phyloP scores from a whole-genome alignment of 1,140 invertebrate genomes.

The Drosophila obscura region DNA sequence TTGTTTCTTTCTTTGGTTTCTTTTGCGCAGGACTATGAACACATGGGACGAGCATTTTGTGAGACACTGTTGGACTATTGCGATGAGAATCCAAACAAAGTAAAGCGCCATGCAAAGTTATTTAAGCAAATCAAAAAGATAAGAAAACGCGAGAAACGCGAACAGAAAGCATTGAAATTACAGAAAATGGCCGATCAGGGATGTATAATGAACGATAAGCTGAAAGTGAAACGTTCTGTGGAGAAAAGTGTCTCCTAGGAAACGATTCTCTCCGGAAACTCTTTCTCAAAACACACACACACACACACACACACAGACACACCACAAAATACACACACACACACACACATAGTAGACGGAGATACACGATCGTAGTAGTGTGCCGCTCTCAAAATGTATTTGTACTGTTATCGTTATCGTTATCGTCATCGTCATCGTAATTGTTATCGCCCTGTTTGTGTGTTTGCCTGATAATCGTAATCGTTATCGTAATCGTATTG shows the following conservation, averaged over 20 bases:
- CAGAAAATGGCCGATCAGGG: constrained; percentile 84
- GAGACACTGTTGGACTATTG: constrained; percentile 96
- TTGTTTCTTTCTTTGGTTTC: background rate
- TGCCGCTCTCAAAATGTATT: constrained; percentile 13
- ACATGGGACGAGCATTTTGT: constrained; percentile 94
- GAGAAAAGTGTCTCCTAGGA: constrained; percentile 83
- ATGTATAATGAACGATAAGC: constrained; percentile 83
- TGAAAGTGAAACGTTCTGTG: constrained; percentile 81
- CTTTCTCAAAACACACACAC: background rate
- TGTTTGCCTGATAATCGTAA: constrained; percentile 18
- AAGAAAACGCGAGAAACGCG: constrained; percentile 85
- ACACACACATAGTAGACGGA: background rate
- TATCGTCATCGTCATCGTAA: background rate
- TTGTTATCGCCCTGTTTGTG: constrained; percentile 7
- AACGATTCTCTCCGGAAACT: constrained; percentile 29
- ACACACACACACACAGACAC: background rate
- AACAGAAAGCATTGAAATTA: constrained; percentile 84
- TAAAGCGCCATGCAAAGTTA: constrained; percentile 90
- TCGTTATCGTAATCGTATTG: constrained; percentile 21
- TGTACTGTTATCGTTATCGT: background rate
- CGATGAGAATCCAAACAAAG: constrained; percentile 94
- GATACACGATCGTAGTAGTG: background rate
- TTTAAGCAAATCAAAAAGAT: constrained; percentile 90
- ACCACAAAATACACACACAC: constrained; percentile 18
- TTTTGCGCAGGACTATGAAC: constrained; percentile 86